Base-by-base conservation (phyloP, 2,888 invertebrate genomes). In the Apotomis betuletana region DNA sequence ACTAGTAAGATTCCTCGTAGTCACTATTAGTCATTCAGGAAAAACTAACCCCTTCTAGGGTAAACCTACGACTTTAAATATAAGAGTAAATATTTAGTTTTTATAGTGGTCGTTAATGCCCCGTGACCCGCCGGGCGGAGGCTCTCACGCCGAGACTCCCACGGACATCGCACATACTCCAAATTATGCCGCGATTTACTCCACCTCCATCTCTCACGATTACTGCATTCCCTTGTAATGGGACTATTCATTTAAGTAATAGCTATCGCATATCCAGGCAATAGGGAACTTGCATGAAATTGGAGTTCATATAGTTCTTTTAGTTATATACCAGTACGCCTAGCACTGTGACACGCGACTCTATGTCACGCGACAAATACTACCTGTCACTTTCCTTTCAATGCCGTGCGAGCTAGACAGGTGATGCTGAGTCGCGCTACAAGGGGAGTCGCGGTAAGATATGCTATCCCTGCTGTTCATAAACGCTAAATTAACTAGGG, bases 91-190 rank as follows among this genome's bases (percentile, higher is more conserved):
- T 46, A 52, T 64, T 59, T 64, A 38, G 15, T 65, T 38, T 27
- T 36, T 52, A n/a, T 52, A 38, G 13, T 15, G 5, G 44, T 9
- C 44, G 52, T 59, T 6, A 51, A 64, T 77, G 36, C 77, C 80
- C 77, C 77, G 79, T 80, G 83, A 82, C 80, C 80, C 76, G 77
- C 27, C 59, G 73, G 67, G 52, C 57, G 72, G 68, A 75, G 75
- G 74, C 79, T 83, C 86, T 77, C 84, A 85, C 84, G 82, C 78
- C 79, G 83, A 76, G 80, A 83, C 78, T 85, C 83, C 79, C 84
- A 83, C 83, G 83, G 77, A 77, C 77, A 69, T 77, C 72, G 76
- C 75, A 75, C 75, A 77, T 68, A 55, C 63, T 69, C 49, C 62
- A 81, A 82, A 83, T 83, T 84, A 81, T 81, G 75, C 78, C 76